Evolutionary conservation across 1,140 invertebrate species (phyloP), one percentile per base, ranked within the genome.

Genomic region (Holotrichia oblita): DNA sequence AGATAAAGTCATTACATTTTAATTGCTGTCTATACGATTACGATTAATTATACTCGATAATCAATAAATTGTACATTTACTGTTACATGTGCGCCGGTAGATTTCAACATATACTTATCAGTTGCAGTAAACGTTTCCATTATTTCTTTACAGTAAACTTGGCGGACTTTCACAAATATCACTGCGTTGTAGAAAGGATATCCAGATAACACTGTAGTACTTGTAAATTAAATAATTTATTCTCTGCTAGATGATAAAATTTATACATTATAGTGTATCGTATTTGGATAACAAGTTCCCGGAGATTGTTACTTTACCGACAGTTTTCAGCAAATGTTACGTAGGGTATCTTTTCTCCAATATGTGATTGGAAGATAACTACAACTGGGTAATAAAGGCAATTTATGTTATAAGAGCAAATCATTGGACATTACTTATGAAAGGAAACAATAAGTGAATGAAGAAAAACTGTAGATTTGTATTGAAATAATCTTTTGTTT

Each of bases 61-160:
- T n/a, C 40, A 74, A 74, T 74, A 74, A 74, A 74, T 74, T 41
- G 40, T 73, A 3, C n/a, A 40, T 73, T 73, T 74, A 74, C 73
- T 17, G 73, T 74, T 74, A 42, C 40, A 74, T 17, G 22, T 9
- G 41, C 40, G 22, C 41, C 73, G 6, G n/a, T 44, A 17, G 6
- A 74, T 74, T 74, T 74, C 73, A 74, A 74, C 73, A 74, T 20
- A 20, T 74, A 69, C 17, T n/a, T 34, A 34, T 12, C 10, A 17
- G 1, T 6, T 73, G 34, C 72, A 73, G 34, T 73, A 73, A 73
- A 74, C 41, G 40, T 74, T 40, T 74, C 17, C 73, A 12, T 20
- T 22, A 69, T 22, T 27, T 69, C 20, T 69, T 17, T 17, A 55
- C 48, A 17, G n/a, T 17, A 7, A 17, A n/a, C 48, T 55, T 17